phyloP scores from a whole-genome alignment of 2,113 vertebrate species.

The western clawed frog (Xenopus tropicalis) region DNA sequence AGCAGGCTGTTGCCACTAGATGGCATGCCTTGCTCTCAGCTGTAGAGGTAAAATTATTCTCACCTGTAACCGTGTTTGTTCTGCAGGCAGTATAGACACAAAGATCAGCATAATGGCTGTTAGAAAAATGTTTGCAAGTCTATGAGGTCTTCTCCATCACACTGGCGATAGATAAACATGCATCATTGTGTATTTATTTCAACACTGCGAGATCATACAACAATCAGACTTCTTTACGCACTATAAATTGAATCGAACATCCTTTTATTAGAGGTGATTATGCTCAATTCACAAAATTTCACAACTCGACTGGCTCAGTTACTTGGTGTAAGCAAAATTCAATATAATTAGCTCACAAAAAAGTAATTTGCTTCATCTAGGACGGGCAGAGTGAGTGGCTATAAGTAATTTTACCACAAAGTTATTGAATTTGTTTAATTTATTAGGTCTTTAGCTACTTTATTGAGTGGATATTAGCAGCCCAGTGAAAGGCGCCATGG shows the following conservation, averaged over 20 bases:
- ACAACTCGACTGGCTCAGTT: slow-evolving; percentile 13
- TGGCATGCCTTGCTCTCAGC: slow-evolving; percentile 58
- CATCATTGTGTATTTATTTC: not conserved
- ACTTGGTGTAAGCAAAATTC: slow-evolving; percentile 20
- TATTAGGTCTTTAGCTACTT: not conserved
- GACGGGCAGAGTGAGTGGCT: not conserved
- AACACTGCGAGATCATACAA: not conserved
- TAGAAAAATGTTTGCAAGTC: not conserved
- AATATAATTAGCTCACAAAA: slow-evolving; percentile 6
- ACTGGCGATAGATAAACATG: too few species aligned
- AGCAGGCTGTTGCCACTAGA: slow-evolving; percentile 56
- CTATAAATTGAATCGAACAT: slow-evolving; percentile 24
- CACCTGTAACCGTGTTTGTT: not conserved
- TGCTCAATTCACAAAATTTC: slow-evolving; percentile 16
- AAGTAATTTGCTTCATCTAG: slow-evolving; percentile 12
- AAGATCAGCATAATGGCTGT: not conserved
- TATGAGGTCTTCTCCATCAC: not conserved
- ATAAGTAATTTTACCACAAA: too few species aligned
- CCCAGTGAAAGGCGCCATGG: not conserved
- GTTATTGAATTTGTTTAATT: not conserved
- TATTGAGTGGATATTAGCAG: not conserved
- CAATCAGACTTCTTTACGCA: slow-evolving; percentile 3
- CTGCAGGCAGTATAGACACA: too few species aligned
- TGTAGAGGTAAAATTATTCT: slow-evolving; percentile 3
- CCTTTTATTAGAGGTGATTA: slow-evolving; percentile 24